Evolutionary conservation across 2,888 invertebrate species (phyloP), one percentile per base, ranked within the genome.

Genomic region (Elysia crispata): DNA sequence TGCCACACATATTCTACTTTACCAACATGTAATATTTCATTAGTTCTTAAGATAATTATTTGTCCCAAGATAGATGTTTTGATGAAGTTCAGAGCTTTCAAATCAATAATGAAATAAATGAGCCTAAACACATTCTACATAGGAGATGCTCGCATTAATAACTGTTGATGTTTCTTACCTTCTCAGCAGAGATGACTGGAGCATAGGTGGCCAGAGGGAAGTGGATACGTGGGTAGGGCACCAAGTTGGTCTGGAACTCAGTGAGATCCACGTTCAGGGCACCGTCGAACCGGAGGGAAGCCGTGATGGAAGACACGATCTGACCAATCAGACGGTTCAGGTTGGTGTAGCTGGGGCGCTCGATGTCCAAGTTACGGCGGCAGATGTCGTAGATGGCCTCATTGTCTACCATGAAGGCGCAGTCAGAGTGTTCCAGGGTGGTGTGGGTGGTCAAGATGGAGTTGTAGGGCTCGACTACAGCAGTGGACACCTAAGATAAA

Each of bases 351-450:
- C 96, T 95, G 0, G 97, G 97, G 66, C 96, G 93, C 89, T 95
- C 97, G 81, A 97, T 96, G 86, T 95, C 95, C 75, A 98, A 94
- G 88, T 96, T 96, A 76, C 85, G 85, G 72, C 96, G 94, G 92
- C 97, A 97, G 87, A 98, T 97, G 89, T 97, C 97, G 91, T 97
- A 91, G 82, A 84, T 84, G 73, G 97, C 97, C 91, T 98, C 97
- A 89, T 98, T 98, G 93, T 98, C 98, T 69, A 93, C 96, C 98
- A 98, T 98, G 94, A 98, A 98, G 75, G 97, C 97, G 93, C 98
- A 98, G 94, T 97, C 97, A 0, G 97, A 97, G 93, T 97, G 98
- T 93, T 98, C 97, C 83, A 94, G 87, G 82, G 98, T 98, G 77
- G 84, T 84, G 66, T 84, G 84, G 28, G 84, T 84, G 69, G 83